phyloP scores from a whole-genome alignment of 2,797 vertebrate species.

The Leptoclinus maculatus region DNA sequence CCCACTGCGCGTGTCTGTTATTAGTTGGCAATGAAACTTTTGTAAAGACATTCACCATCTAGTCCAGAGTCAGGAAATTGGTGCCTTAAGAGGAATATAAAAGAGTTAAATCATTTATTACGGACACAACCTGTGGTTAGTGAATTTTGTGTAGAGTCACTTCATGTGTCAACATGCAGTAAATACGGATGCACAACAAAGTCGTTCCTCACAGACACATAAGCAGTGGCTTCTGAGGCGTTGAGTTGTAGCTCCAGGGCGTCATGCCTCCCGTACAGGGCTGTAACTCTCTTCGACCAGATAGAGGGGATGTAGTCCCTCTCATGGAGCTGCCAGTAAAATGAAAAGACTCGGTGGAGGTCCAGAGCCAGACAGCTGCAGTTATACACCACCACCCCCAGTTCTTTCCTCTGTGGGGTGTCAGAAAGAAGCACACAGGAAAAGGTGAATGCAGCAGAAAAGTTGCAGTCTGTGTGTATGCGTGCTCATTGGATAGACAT shows the following conservation, averaged over 20 bases:
- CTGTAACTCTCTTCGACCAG: slow-evolving; percentile 93
- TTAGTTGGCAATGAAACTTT: slow-evolving; percentile 56
- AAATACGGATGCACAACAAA: slow-evolving; percentile 5
- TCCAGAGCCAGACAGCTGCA: slow-evolving; percentile 95
- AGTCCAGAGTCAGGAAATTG: slow-evolving; percentile 1
- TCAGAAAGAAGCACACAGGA: slow-evolving; percentile 22
- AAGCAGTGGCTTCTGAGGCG: slow-evolving; percentile 85
- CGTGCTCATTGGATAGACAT: neutral
- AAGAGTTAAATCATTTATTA: neutral
- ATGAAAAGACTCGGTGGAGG: slow-evolving; percentile 86
- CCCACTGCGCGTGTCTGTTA: slow-evolving; percentile 14
- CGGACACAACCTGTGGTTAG: neutral
- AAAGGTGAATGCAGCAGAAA: slow-evolving; percentile 56
- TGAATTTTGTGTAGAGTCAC: neutral
- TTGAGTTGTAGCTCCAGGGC: slow-evolving; percentile 89
- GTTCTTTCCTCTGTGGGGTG: slow-evolving; percentile 91
- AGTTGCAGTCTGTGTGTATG: neutral
- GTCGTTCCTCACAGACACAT: slow-evolving; percentile 89
- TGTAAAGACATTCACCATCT: slow-evolving; percentile 16
- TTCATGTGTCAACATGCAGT: slow-evolving; percentile 4
- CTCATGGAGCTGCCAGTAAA: slow-evolving; percentile 85
- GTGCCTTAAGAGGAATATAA: slow-evolving; percentile 14
- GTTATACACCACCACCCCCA: slow-evolving; percentile 92
- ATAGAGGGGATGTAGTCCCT: slow-evolving; percentile 83
- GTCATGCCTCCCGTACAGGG: slow-evolving; percentile 87